phyloP scores from a whole-genome alignment of 1,140 invertebrate species.

The Thaumatotibia leucotreta region DNA sequence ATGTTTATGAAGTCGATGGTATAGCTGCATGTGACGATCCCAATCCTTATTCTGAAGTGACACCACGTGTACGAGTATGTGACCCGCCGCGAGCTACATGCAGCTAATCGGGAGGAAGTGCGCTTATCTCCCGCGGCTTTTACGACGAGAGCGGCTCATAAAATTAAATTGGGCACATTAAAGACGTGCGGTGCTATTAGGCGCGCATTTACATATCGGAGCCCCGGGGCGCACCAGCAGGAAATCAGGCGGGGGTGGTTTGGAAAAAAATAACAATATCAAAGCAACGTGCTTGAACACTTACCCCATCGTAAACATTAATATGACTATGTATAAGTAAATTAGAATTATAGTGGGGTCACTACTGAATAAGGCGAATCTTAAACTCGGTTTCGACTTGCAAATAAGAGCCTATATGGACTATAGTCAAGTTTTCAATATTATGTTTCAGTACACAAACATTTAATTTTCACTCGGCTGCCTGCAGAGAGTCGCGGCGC shows the following conservation, averaged over 20 bases:
- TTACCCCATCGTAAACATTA: not conserved
- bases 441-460: no score
- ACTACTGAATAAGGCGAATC: no score
- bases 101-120: not conserved
- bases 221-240: not conserved
- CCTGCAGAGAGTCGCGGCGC: not conserved
- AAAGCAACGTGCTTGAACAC: no score
- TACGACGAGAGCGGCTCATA: not conserved
- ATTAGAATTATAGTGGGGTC: no score
- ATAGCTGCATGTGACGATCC: not conserved
- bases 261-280: no score
- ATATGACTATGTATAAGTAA: no score
- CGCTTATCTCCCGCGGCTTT: conserved; percentile 1
- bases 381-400: no score
- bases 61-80: not conserved
- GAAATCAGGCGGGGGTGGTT: not conserved
- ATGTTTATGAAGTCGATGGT: no score
- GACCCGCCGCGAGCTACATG: not conserved
- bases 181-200: not conserved
- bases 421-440: no score
- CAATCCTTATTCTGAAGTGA: not conserved
- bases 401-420: no score
- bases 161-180: conserved; percentile 5
- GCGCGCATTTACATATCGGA: not conserved
- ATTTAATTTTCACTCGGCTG: no score